Base-by-base conservation (phyloP, 64 coral and sea anemone species). In the Montipora foliosa region DNA sequence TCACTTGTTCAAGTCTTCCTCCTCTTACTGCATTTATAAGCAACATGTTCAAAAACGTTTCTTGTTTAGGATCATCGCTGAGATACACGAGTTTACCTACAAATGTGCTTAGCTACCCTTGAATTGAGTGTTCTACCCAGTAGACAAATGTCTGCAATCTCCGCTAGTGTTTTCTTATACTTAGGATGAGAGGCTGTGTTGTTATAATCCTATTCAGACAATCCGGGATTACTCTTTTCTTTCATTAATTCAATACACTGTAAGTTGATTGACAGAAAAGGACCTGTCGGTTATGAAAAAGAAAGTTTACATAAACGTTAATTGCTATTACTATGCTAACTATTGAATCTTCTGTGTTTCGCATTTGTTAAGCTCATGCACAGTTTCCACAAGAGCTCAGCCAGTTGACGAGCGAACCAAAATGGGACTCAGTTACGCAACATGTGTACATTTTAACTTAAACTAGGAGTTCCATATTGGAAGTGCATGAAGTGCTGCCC, bases 21-120 rank as follows among this genome's bases (percentile, higher is more conserved):
- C 74, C 82, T 24, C 70, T 79, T 0, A 95, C 87, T 24, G 96
- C 96, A 37, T 95, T 84, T 67, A 93, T 87, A 4, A 98, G 87
- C 45, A 98, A 55, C 90, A 95, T 97, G 7, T 49, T 50, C 17
- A 14, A 17, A 14, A 2, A 12, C 7, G 45, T 48, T 3, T 19
- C n/a, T 0, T 69, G 9, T 44, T 8, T 3, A 14, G 61, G 11
- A 7, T 3, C 61, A 14, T 3, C 1, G 14, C 3, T 64, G 9
- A 2, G 14, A 3, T 1, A 0, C 61, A 15, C 8, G 11, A 64
- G 14, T 64, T 64, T 64, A 16, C 61, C 46, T 5, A 49, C 14
- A 69, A 21, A 15, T 44, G 13, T 17, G 2, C 0, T 9, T 20
- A 12, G 46, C 8, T 5, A 71, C 47, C 19, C 11, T 10, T 20